Percentiles rank a stretch among this genome's conserved stretches.
Conservation (phyloP, 2,797 vertebrate species). For the Pseudotriccus pelzelni region DNA sequence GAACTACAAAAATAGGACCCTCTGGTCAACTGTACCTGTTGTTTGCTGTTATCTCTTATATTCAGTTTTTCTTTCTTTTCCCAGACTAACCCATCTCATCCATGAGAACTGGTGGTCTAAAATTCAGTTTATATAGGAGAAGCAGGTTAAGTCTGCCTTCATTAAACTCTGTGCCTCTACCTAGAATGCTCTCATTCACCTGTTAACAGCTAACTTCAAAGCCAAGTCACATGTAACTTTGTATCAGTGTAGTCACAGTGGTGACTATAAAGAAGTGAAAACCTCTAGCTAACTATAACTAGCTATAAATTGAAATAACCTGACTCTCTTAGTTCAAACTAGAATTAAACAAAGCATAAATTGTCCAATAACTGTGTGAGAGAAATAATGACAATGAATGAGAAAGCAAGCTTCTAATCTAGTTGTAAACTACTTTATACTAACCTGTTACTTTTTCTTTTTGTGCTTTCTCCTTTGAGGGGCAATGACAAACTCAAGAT, state of each 20-base stretch:
- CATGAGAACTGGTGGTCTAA: background rate
- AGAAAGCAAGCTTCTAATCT: background rate
- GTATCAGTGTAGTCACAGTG: background rate
- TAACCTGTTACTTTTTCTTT: background rate
- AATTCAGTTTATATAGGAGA: background rate
- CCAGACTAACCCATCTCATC: background rate
- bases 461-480: background rate
- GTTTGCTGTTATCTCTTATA: background rate
- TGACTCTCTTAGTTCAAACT: background rate
- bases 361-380: background rate
- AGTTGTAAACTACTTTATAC: background rate
- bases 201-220: background rate
- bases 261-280: background rate
- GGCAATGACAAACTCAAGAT: background rate
- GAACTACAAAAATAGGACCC: background rate
- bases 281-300: background rate
- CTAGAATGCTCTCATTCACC: background rate
- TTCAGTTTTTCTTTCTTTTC: background rate
- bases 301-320: background rate
- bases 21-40: background rate
- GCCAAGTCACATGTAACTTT: background rate
- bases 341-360: background rate
- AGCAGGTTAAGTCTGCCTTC: background rate
- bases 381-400: background rate
- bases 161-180: background rate